These are phyloP conservation scores for Chaetogeoica ovagalla DNA, from an alignment of 2,888 invertebrate genomes.

Conservation along the genomic window DNA sequence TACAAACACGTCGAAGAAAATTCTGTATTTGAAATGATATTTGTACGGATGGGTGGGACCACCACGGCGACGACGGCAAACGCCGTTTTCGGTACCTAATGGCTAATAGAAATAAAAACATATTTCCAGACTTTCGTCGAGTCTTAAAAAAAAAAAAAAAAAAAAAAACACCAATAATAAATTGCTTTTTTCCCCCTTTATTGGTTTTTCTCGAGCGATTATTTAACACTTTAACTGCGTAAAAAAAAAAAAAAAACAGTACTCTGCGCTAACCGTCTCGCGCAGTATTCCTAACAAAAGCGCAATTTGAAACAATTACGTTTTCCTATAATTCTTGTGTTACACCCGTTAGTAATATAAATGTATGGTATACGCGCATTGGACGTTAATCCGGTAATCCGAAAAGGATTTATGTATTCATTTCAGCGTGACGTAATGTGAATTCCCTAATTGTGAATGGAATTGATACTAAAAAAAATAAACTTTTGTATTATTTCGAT, in stretches of 20 bases:
- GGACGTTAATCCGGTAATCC: slow-evolving; percentile 10
- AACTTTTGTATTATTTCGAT: slow-evolving; percentile 2
- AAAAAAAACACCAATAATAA: background rate
- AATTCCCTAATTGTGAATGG: background rate
- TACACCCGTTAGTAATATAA: background rate
- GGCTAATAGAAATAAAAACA: background rate
- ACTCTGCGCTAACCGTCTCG: background rate
- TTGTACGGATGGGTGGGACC: background rate
- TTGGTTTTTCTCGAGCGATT: background rate
- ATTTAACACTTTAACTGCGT: background rate
- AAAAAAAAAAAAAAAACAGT: too few species aligned
- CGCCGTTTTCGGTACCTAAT: background rate
- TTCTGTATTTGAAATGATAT: slow-evolving; percentile 34
- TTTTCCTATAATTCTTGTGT: slow-evolving; percentile 1
- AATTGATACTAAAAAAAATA: background rate
- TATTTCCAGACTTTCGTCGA: background rate
- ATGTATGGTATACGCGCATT: background rate
- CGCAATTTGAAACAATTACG: slow-evolving; percentile 5
- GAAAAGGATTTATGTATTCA: slow-evolving; percentile 8
- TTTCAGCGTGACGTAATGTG: background rate
- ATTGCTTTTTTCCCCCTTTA: background rate
- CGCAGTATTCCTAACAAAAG: background rate
- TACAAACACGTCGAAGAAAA: slow-evolving; percentile 21
- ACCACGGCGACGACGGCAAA: too few species aligned
- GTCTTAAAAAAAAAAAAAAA: background rate